Percentiles rank a stretch among this genome's conserved stretches.
phyloP scores from a whole-genome alignment of 2,113 vertebrate genomes.

The Crotalus horridus region DNA sequence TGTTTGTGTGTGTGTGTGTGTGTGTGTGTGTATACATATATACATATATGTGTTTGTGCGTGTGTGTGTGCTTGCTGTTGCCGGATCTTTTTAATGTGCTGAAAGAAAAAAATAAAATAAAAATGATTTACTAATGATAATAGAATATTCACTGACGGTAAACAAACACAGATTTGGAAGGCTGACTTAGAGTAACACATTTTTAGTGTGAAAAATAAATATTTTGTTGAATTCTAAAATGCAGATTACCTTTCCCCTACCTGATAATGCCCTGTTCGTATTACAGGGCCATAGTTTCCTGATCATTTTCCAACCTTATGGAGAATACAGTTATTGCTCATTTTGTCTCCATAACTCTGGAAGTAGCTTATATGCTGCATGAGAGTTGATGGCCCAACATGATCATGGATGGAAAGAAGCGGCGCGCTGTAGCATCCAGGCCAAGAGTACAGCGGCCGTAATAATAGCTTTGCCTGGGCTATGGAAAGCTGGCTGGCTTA shows the following conservation, averaged over 20 bases:
- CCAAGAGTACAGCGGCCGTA: neutral
- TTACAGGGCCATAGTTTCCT: neutral
- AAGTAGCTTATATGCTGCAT: neutral
- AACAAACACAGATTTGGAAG: neutral
- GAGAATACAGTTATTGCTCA: neutral
- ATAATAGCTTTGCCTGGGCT: neutral
- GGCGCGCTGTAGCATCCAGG: too few relatives aligned
- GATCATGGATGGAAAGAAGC: neutral
- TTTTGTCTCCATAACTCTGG: neutral
- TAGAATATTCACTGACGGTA: neutral
- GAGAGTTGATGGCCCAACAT: neutral
- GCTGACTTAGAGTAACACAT: neutral
- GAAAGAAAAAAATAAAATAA: neutral
- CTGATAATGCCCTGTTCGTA: neutral
- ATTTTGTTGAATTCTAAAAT: neutral
- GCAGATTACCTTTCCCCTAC: neutral
- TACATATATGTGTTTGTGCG: neutral
- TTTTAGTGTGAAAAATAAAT: neutral
- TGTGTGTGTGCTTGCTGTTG: neutral
- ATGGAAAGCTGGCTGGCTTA: neutral
- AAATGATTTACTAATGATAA: neutral
- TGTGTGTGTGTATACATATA: too few relatives aligned
- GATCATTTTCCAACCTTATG: neutral
- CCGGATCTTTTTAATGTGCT: neutral
- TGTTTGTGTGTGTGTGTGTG: neutral